Evolutionary conservation across 2,797 vertebrate species (phyloP).

Genomic region (Oryzias sinensis): DNA sequence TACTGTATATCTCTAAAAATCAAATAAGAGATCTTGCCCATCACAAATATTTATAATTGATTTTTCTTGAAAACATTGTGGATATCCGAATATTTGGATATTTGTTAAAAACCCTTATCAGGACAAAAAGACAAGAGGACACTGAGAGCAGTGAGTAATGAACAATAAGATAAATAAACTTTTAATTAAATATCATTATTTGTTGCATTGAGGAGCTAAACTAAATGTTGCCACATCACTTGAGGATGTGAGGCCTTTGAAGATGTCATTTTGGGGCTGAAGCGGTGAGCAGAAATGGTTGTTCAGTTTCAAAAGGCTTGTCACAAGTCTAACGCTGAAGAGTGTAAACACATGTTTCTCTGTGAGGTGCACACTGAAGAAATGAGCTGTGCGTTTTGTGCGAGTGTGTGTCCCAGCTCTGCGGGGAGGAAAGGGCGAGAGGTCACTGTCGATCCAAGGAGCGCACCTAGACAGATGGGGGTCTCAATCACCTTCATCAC

Average conservation of each 20-base stretch:
- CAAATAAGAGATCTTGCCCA: too few species aligned
- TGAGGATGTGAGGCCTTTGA: slow-evolving; percentile 12
- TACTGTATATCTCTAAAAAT: too few species aligned
- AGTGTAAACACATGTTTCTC: slow-evolving; percentile 48
- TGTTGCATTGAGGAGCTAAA: too few species aligned
- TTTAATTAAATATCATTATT: too few species aligned
- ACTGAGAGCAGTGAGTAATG: not conserved
- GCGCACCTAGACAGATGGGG: slow-evolving; percentile 49
- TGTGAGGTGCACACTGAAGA: slow-evolving; percentile 20
- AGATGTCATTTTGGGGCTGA: slow-evolving; percentile 35
- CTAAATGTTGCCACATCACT: too few species aligned
- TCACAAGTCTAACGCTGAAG: slow-evolving; percentile 44
- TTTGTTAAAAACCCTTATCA: too few species aligned
- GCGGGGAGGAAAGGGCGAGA: slow-evolving; percentile 51
- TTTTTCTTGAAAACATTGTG: too few species aligned
- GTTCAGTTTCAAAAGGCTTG: slow-evolving; percentile 50
- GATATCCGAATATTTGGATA: too few species aligned
- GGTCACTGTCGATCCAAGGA: slow-evolving; percentile 45
- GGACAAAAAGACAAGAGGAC: not conserved
- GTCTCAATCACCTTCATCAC: slow-evolving; percentile 64
- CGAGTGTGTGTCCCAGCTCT: slow-evolving; percentile 42
- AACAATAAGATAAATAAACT: too few species aligned
- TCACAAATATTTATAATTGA: too few species aligned
- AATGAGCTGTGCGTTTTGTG: slow-evolving; percentile 48
- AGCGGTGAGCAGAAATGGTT: slow-evolving; percentile 35